Conservation (phyloP, 1,140 invertebrate species). For the Lordiphosa collinella region DNA sequence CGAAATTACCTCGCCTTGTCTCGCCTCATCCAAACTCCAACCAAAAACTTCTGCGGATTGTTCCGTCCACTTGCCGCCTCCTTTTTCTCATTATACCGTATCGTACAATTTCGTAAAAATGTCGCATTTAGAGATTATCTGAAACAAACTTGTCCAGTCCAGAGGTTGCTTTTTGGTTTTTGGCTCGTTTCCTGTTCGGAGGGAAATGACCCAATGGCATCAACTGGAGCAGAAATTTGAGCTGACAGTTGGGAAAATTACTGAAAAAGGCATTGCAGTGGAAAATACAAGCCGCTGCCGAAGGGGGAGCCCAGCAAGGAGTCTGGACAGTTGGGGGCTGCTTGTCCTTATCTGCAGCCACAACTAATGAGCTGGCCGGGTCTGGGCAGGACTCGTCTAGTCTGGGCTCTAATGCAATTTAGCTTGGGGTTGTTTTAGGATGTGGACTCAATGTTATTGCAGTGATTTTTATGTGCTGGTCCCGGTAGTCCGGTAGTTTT, state of each 20-base stretch:
- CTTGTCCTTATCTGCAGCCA: conserved; percentile 61
- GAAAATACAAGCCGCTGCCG: conserved; percentile 50
- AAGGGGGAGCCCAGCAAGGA: conserved; percentile 8
- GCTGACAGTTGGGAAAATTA: conserved; percentile 76
- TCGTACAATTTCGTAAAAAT: conserved; percentile 78
- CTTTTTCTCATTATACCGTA: conserved; percentile 72
- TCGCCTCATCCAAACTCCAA: conserved; percentile 26
- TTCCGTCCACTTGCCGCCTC: conserved; percentile 11
- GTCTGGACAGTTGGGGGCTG: conserved; percentile 33
- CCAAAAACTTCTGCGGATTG: conserved; percentile 37
- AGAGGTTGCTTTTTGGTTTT: neutral
- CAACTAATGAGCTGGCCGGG: conserved; percentile 61
- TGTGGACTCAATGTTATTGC: conserved; percentile 62
- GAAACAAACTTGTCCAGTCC: conserved; percentile 69
- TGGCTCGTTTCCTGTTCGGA: conserved; percentile 35
- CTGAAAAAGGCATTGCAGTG: conserved; percentile 73
- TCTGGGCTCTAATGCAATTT: conserved; percentile 21
- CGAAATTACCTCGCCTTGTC: conserved; percentile 48
- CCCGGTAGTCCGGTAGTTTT: conserved; percentile 20
- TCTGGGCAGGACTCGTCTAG: conserved; percentile 25
- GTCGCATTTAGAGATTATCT: conserved; percentile 78
- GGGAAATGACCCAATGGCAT: conserved; percentile 65
- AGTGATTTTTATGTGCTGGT: conserved; percentile 61
- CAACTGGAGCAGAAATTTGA: conserved; percentile 65
- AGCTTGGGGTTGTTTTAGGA: conserved; percentile 25